Base-by-base conservation (phyloP, 2,888 invertebrate species). In the Tromatobia lineatoria region DNA sequence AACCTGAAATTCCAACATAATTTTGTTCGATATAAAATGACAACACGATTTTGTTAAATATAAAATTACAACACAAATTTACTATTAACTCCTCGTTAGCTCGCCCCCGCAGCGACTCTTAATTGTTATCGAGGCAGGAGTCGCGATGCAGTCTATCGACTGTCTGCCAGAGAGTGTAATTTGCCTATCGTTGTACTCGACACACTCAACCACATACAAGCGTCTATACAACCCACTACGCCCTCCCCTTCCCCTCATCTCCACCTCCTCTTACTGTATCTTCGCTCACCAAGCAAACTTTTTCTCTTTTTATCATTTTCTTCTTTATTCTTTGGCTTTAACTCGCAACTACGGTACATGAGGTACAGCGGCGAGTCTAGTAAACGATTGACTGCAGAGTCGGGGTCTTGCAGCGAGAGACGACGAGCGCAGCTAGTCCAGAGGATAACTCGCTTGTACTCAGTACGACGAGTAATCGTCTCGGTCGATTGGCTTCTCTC, bases 401-500 rank as follows among this genome's bases (percentile, higher is more conserved):
- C 34, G 61, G 8, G 10, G 45, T 7, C 7, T 23, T 47, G 47
- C 45, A 67, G 47, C 47, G 23, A n/a, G 42, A 57, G 23, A 59
- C 34, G 34, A 34, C 57, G 8, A 59, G 13, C 7, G 1, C 34
- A 38, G 61, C 38, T 20, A 64, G 47, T 8, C 67, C 25, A 25
- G 47, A 47, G 61, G 59, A 75, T 50, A 75, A 74, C 61, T 73
- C 59, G 57, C 73, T 74, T 69, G 34, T 69, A 69, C 69, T 69
- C n/a, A 38, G n/a, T 54, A 70, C 69, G 50, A 59, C 73, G 76
- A 80, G 83, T 80, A 83, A 83, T 83, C 80, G 83, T 83, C 59
- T 83, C 83, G 83, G 80, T 80, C 83, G 76, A 83, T 83, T 83
- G 83, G 80, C 80, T 83, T 83, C 80, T 83, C 83, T 83, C 70